phyloP scores from a whole-genome alignment of 2,113 vertebrate species.

The Oophaga pumilio region DNA sequence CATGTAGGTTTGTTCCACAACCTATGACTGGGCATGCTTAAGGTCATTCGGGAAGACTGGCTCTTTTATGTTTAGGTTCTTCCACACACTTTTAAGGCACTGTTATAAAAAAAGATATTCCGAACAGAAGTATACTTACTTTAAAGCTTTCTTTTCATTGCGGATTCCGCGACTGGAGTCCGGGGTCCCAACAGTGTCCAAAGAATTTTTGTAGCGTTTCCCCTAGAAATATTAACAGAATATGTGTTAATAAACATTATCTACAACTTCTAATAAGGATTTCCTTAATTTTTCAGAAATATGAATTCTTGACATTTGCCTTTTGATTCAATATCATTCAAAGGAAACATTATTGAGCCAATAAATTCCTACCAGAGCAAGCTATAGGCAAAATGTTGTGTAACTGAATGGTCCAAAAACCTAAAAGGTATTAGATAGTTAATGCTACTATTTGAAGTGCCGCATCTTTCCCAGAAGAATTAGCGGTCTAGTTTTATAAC shows the following conservation, averaged over 20 bases:
- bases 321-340: not conserved
- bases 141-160: slow-evolving; percentile 97
- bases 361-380: not conserved
- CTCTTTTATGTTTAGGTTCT: not conserved
- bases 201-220: slow-evolving; percentile 92
- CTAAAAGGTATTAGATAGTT: too few species aligned
- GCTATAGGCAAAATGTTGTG: not conserved
- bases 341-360: not conserved
- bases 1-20: slow-evolving; percentile 26
- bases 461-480: too few species aligned
- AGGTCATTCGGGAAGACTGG: not conserved
- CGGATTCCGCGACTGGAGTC: slow-evolving; percentile 91
- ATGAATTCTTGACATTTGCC: not conserved
- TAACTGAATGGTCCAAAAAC: too few species aligned
- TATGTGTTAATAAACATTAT: not conserved
- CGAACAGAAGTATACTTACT: slow-evolving; percentile 83
- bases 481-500: too few species aligned
- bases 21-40: slow-evolving; percentile 15
- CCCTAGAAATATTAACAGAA: slow-evolving; percentile 71
- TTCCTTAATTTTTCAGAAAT: not conserved
- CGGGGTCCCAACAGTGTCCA: slow-evolving; percentile 91
- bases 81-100: not conserved
- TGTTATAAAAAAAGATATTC: not conserved
- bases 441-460: too few species aligned
- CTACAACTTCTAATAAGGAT: not conserved